Base-by-base conservation (phyloP, 2,888 invertebrate genomes). In the Eilema sororculum region DNA sequence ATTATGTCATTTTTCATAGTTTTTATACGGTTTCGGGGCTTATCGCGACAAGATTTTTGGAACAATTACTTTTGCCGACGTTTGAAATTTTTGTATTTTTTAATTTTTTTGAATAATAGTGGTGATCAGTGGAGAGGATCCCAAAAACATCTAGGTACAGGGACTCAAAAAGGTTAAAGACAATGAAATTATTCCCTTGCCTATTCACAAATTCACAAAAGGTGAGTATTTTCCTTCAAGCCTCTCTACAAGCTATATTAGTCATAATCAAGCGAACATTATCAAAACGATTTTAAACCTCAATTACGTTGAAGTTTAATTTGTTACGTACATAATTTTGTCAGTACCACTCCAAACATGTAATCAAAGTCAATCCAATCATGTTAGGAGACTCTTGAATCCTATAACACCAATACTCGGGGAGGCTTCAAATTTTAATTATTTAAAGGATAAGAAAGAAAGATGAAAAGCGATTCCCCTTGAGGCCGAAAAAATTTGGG, bases 371-470 rank as follows among this genome's bases (percentile, higher is more conserved):
- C 58, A 58, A 58, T 25, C 58, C 58, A 58, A 72, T 65, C 66
- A 68, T 69, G 30, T 68, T 64, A 71, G 79, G 33, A 68, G 46
- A 20, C 65, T 64, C 67, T 67, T 33, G 70, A 78, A 78, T 81
- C 76, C 77, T 76, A 80, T 80, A 81, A 75, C 78, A 74, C 76
- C 79, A 81, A 84, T 81, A 80, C 78, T 76, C 75, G 67, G 68
- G 77, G 70, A 78, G 74, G 81, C 79, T 81, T 82, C 73, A 81
- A 85, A 84, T 84, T 86, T 86, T 87, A 90, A 90, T 87, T 87
- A 89, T 87, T 85, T 75, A 84, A 75, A 76, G 82, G 83, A 86
- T 85, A 84, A 84, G 77, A 83, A 60, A 81, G 78, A 78, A n/a
- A 82, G 78, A 85, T 77, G 83, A 84, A 84, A 78, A 83, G 79